A percentile compares a stretch with the other conserved stretches of the same genome.
These are phyloP conservation scores for Pardosa pseudoannulata DNA, from an alignment of 2,888 invertebrate genomes.

Conservation along the genomic window DNA sequence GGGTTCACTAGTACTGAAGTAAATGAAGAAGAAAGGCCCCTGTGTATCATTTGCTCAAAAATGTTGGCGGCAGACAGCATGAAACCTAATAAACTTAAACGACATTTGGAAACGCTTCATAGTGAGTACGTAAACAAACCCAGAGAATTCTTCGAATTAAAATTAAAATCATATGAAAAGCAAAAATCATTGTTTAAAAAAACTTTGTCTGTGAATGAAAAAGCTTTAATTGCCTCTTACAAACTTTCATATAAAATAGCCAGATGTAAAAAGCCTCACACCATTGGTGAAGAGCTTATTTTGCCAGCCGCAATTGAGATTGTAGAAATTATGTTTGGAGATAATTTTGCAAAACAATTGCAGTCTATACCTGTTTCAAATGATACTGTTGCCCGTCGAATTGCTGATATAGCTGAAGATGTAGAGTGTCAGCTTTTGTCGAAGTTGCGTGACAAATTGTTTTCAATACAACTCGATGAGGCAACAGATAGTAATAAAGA, in stretches of 20 bases:
- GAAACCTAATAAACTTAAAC: no score
- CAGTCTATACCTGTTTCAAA: conserved; percentile 30
- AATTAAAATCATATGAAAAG: no score
- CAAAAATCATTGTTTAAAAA: no score
- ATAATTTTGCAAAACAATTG: conserved; percentile 20
- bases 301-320: conserved; percentile 14
- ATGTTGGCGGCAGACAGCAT: no score
- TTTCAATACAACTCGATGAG: conserved; percentile 22
- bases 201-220: no score
- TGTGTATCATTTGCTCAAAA: no score
- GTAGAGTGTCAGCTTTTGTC: conserved; percentile 34
- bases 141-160: no score
- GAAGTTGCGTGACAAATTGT: conserved; percentile 5
- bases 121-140: no score
- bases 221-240: conserved; percentile 43
- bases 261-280: conserved; percentile 58
- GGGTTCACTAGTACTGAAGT: no score
- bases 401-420: conserved; percentile 44
- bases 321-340: conserved; percentile 32
- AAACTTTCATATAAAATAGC: conserved; percentile 56
- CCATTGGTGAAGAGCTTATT: conserved; percentile 47
- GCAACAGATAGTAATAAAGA: conserved; percentile 41
- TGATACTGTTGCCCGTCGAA: conserved; percentile 39
- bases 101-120: no score
- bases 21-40: no score